Evolutionary conservation across 2,797 vertebrate genomes (phyloP).

Genomic region (Oophaga sylvatica): DNA sequence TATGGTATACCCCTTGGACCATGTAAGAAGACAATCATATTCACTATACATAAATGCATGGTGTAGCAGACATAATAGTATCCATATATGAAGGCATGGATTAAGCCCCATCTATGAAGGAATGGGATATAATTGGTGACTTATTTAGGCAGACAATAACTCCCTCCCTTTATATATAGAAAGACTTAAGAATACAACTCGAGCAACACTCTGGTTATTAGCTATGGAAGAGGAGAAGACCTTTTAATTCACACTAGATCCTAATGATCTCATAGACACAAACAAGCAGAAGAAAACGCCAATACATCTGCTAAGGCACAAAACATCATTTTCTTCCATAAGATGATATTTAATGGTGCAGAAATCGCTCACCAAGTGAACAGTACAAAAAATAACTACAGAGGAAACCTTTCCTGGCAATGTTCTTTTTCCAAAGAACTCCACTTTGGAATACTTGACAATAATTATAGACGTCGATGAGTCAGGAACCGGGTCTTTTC

Average conservation of each 20-base stretch:
- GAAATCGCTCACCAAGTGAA: not conserved
- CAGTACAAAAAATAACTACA: not conserved
- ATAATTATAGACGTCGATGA: constrained; percentile 50
- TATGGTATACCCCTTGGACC: too few species aligned
- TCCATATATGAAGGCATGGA: too few species aligned
- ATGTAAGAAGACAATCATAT: too few species aligned
- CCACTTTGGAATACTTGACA: constrained; percentile 32
- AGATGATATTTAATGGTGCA: not conserved
- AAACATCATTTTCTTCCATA: not conserved
- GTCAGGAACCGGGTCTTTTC: constrained; percentile 49
- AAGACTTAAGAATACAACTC: not conserved
- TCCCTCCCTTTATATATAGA: too few species aligned
- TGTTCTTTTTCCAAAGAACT: constrained; percentile 47
- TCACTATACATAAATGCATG: too few species aligned
- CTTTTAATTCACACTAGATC: not conserved
- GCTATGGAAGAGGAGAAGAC: not conserved
- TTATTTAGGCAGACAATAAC: too few species aligned
- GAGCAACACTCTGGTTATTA: not conserved
- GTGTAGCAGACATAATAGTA: too few species aligned
- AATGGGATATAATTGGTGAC: too few species aligned
- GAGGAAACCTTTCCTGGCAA: constrained; percentile 21
- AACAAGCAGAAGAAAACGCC: not conserved
- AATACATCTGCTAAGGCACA: not conserved
- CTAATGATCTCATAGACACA: not conserved
- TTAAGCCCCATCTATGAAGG: too few species aligned